A percentile compares a stretch with the other conserved stretches of the same genome.
These are phyloP conservation scores for Dipodomys spectabilis DNA, from an alignment of 2,113 vertebrate species.

Conservation along the genomic window DNA sequence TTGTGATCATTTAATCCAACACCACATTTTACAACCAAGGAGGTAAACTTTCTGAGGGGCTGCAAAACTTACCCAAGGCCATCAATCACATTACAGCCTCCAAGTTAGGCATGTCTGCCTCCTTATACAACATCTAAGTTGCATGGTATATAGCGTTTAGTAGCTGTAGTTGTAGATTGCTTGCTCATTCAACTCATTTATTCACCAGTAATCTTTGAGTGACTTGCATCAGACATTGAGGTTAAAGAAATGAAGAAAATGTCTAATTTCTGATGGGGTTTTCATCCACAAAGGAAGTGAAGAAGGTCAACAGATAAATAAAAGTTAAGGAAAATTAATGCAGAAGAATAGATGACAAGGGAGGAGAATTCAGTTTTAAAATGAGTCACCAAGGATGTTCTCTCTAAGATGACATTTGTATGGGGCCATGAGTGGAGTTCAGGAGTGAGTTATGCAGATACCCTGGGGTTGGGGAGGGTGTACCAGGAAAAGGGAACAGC, in stretches of 20 bases:
- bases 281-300: not conserved
- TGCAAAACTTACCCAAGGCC: slow-evolving; percentile 41
- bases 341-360: not conserved
- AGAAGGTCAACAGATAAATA: not conserved
- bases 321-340: slow-evolving; percentile 10
- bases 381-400: not conserved
- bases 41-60: slow-evolving; percentile 9
- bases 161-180: not conserved
- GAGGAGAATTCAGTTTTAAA: not conserved
- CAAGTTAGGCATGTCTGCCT: not conserved
- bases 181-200: slow-evolving; percentile 30
- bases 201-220: not conserved
- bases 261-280: not conserved
- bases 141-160: not conserved
- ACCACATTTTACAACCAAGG: slow-evolving; percentile 58
- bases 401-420: not conserved
- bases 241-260: not conserved
- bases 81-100: not conserved
- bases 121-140: slow-evolving; percentile 11
- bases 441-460: not conserved
- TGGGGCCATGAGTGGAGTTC: not conserved
- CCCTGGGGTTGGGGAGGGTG: not conserved
- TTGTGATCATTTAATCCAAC: slow-evolving; percentile 57
- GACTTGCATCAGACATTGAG: not conserved
- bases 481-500: not conserved